Conservation (phyloP, 2,113 vertebrate genomes). For the Tilapia sparmanii region DNA sequence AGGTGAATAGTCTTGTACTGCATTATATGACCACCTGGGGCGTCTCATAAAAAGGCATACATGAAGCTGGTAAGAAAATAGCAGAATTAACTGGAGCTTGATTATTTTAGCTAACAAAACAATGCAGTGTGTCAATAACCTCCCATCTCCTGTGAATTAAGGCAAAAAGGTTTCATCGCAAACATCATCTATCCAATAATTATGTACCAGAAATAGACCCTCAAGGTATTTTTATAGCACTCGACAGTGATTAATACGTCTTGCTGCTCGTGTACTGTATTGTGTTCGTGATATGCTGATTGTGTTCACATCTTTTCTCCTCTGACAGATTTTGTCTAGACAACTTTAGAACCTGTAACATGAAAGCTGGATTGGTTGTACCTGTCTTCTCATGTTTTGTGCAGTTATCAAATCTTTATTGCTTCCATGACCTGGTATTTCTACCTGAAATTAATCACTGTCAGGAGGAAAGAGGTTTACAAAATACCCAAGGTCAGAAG, state of each 20-base stretch:
- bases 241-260: constrained; percentile 31
- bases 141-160: constrained; percentile 2
- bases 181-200: constrained; percentile 14
- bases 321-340: background rate
- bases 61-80: background rate
- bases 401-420: constrained; percentile 29
- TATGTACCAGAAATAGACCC: background rate
- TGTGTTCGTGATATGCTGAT: constrained; percentile 2
- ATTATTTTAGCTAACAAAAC: background rate
- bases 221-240: background rate
- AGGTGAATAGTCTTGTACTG: background rate
- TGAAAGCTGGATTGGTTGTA: background rate
- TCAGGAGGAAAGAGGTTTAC: constrained; percentile 1
- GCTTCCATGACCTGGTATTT: constrained; percentile 11
- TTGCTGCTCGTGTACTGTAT: constrained; percentile 4
- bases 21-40: background rate
- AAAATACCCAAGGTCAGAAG: constrained; percentile 28
- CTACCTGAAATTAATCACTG: constrained; percentile 43
- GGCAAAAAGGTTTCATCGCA: background rate
- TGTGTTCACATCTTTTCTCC: background rate
- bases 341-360: background rate
- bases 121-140: constrained; percentile 29
- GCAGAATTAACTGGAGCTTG: background rate
- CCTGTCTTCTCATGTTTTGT: constrained; percentile 13
- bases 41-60: background rate